Evolutionary conservation across 2,888 invertebrate species (phyloP).

Genomic region (Agapostemon virescens): DNA sequence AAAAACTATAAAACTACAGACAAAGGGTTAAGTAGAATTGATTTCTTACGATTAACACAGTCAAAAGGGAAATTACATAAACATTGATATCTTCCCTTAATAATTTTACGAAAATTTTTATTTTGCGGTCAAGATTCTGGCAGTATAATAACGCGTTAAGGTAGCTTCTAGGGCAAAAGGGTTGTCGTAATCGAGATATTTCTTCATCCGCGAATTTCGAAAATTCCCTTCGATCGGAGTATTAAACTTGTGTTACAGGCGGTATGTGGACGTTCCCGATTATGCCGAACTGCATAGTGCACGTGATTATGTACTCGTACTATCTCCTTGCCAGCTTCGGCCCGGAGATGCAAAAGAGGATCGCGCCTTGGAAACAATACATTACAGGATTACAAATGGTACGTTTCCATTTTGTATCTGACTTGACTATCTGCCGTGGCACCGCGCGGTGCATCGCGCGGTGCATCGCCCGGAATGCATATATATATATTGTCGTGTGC

Average conservation of each 20-base stretch:
- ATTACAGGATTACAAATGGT: constrained; percentile 86
- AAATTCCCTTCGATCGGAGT: neutral
- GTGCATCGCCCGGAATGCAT: constrained; percentile 32
- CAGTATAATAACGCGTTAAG: neutral
- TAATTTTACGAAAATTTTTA: no score
- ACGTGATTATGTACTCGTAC: constrained; percentile 90
- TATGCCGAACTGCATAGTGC: constrained; percentile 86
- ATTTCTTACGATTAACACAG: no score
- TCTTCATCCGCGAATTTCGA: neutral
- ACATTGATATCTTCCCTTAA: no score
- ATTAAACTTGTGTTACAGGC: constrained; percentile 80
- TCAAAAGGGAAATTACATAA: no score
- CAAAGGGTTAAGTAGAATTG: no score
- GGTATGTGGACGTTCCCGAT: constrained; percentile 85
- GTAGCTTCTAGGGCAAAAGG: neutral
- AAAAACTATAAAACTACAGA: no score
- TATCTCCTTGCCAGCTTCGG: constrained; percentile 86
- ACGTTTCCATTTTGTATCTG: constrained; percentile 69
- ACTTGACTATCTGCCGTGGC: constrained; percentile 18
- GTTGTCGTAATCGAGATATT: neutral
- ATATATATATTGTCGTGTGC: constrained; percentile 11
- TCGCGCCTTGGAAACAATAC: constrained; percentile 84
- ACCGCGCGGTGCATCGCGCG: neutral
- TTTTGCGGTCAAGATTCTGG: neutral
- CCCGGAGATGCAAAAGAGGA: constrained; percentile 81